Percentiles rank a stretch among this genome's conserved stretches.
phyloP scores from a whole-genome alignment of 1,140 invertebrate genomes.

The Heterodera carotae region DNA sequence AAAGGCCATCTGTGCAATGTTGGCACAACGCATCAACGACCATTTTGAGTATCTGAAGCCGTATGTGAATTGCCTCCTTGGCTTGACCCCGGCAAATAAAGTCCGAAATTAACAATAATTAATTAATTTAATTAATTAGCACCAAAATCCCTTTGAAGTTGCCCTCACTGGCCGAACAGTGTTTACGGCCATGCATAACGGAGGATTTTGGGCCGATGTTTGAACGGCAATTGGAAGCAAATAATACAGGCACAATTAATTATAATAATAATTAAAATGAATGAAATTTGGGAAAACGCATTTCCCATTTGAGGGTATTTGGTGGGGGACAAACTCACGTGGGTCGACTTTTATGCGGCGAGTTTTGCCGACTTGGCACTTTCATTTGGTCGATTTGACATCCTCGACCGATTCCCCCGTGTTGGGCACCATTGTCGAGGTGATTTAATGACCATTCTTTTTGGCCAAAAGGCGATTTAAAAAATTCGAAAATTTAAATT shows the following conservation, averaged over 20 bases:
- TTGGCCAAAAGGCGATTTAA: too few relatives aligned
- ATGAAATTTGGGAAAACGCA: neutral
- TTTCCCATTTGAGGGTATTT: slow-evolving; percentile 30
- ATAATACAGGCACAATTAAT: slow-evolving; percentile 34
- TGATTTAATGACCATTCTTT: neutral
- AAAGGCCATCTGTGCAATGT: slow-evolving; percentile 43
- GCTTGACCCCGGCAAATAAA: slow-evolving; percentile 45
- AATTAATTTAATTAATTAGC: slow-evolving; percentile 1
- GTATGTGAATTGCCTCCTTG: slow-evolving; percentile 48
- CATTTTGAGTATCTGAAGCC: slow-evolving; percentile 47
- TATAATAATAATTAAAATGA: neutral
- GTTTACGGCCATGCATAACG: slow-evolving; percentile 40
- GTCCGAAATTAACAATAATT: slow-evolving; percentile 21
- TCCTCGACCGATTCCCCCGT: slow-evolving; percentile 45
- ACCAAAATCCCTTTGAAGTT: slow-evolving; percentile 41
- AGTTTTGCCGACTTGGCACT: slow-evolving; percentile 45
- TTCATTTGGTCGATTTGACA: slow-evolving; percentile 42
- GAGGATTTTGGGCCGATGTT: slow-evolving; percentile 50
- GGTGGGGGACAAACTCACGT: slow-evolving; percentile 50
- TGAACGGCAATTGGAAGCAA: slow-evolving; percentile 46
- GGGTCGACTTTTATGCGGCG: slow-evolving; percentile 50
- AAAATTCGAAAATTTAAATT: too few relatives aligned
- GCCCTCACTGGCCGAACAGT: slow-evolving; percentile 38
- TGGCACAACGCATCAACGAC: slow-evolving; percentile 49
- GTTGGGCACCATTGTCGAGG: slow-evolving; percentile 42